Conservation (phyloP, 2,888 invertebrate genomes). For the Lissocephala sabroskyi region DNA sequence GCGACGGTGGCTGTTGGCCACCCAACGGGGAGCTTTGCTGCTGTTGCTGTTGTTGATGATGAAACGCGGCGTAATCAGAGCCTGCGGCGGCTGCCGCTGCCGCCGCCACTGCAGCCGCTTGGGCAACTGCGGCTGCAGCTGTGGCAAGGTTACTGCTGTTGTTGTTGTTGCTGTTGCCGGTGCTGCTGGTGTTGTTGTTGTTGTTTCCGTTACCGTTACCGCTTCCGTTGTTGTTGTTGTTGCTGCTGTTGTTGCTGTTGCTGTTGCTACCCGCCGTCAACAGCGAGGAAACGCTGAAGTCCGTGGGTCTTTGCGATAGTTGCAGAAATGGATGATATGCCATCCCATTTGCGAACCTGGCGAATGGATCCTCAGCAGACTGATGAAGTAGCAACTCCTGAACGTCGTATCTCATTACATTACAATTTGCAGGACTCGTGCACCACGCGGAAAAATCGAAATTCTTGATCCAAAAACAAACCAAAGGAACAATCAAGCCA, state of each 20-base stretch:
- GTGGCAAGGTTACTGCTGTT: constrained; percentile 39
- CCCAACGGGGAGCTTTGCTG: constrained; percentile 63
- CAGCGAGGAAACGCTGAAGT: constrained; percentile 93
- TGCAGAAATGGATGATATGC: constrained; percentile 90
- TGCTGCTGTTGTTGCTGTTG: constrained; percentile 50
- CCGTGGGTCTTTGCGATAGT: constrained; percentile 88
- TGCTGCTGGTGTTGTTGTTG: constrained; percentile 63
- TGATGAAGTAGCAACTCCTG: constrained; percentile 73
- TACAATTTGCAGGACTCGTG: constrained; percentile 66
- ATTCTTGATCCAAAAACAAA: too few relatives aligned
- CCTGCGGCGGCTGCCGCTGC: constrained; percentile 28
- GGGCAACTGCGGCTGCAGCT: constrained; percentile 19
- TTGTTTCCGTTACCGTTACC: constrained; percentile 23
- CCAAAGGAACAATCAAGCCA: too few relatives aligned
- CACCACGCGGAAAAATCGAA: constrained; percentile 42
- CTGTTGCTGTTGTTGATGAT: constrained; percentile 61
- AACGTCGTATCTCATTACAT: constrained; percentile 74
- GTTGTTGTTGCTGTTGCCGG: constrained; percentile 33
- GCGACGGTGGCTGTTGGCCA: constrained; percentile 62
- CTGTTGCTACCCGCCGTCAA: constrained; percentile 80
- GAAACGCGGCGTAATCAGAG: constrained; percentile 53
- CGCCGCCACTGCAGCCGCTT: constrained; percentile 32
- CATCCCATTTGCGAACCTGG: constrained; percentile 76
- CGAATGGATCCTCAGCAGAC: constrained; percentile 74
- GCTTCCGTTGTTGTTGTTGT: constrained; percentile 35